Evolutionary conservation across 2,797 vertebrate species (phyloP).

Genomic region (Iguana delicatissima): DNA sequence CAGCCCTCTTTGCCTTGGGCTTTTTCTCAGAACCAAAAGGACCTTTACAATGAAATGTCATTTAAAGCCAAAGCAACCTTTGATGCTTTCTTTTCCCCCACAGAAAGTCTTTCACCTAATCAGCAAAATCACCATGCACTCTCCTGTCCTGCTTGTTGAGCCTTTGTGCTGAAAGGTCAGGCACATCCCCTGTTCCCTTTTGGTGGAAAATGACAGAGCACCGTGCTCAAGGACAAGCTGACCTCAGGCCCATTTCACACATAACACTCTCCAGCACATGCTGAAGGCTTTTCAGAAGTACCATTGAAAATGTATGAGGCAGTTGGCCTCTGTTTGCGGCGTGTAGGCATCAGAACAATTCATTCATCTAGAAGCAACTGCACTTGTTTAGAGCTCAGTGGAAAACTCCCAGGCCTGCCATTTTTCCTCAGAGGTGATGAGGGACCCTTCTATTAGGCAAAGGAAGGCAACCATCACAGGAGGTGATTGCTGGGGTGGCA

Average conservation of each 20-base stretch:
- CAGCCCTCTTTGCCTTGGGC: background rate
- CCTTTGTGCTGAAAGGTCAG: conserved; percentile 23
- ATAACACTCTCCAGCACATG: background rate
- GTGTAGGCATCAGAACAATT: background rate
- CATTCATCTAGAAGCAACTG: background rate
- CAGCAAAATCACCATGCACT: background rate
- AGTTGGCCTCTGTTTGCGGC: background rate
- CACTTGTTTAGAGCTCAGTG: background rate
- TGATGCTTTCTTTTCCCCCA: background rate
- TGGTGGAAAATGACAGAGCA: conserved; percentile 10
- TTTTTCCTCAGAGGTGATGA: background rate
- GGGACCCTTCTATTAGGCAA: background rate
- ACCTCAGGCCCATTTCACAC: conserved; percentile 10
- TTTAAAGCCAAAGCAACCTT: conserved; percentile 22
- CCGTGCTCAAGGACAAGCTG: background rate
- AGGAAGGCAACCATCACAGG: background rate
- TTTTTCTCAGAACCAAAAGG: background rate
- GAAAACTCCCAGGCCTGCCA: background rate
- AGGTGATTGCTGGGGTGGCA: background rate
- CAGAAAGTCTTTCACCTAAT: conserved; percentile 4
- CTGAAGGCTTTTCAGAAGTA: background rate
- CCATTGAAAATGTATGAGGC: background rate
- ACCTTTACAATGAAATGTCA: conserved; percentile 17
- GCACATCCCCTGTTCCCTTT: background rate
- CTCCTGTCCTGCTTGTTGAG: background rate